These are phyloP conservation scores for Fragum sueziense DNA, from an alignment of 2,888 invertebrate species.

Conservation along the genomic window DNA sequence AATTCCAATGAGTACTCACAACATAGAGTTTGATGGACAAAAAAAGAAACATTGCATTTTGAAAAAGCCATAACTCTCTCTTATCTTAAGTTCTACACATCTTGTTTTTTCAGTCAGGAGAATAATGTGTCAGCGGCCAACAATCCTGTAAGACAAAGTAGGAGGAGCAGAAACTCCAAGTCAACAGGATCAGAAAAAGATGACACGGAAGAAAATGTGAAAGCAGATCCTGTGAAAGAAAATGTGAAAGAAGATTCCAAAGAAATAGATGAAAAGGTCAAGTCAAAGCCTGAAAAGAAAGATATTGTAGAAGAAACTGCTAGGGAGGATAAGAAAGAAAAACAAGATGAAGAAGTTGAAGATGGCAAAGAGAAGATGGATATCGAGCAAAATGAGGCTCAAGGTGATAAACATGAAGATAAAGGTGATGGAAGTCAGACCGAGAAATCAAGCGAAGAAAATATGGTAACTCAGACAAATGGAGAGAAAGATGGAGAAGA, in stretches of 20 bases:
- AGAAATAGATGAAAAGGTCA: conserved; percentile 17
- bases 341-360: conserved; percentile 10
- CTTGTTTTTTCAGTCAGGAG: conserved; percentile 32
- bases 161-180: conserved; percentile 18
- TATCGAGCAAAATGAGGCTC: neutral
- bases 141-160: conserved; percentile 35
- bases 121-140: conserved; percentile 21
- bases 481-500: conserved; percentile 20
- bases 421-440: neutral
- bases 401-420: neutral
- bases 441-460: conserved; percentile 5
- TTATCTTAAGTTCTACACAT: too few relatives aligned
- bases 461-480: conserved; percentile 13
- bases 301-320: neutral
- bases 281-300: neutral
- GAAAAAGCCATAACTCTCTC: too few relatives aligned
- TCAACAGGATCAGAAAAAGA: conserved; percentile 16
- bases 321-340: neutral
- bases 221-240: conserved; percentile 11
- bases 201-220: conserved; percentile 17
- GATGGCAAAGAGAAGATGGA: conserved; percentile 14
- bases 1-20: too few relatives aligned
- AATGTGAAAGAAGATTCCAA: conserved; percentile 6
- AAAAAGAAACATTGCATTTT: too few relatives aligned
- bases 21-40: neutral